A percentile compares a stretch with the other conserved stretches of the same genome.
These are phyloP conservation scores for Channa striata DNA, from an alignment of 2,797 vertebrate genomes.

Conservation along the genomic window DNA sequence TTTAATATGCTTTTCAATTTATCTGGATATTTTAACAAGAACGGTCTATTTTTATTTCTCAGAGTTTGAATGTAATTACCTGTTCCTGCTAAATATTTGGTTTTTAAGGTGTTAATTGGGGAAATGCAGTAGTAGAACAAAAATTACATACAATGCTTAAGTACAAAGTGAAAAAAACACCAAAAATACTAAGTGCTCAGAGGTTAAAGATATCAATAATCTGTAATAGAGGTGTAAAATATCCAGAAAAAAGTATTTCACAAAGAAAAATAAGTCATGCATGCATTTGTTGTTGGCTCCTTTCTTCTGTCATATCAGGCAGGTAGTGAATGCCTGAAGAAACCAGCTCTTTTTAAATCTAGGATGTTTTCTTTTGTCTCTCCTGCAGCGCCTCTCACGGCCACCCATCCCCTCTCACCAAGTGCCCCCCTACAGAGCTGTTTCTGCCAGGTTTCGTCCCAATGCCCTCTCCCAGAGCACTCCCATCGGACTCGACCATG, in stretches of 20 bases:
- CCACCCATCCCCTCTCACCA: constrained; percentile 94
- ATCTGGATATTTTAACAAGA: too few relatives aligned
- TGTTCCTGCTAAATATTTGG: too few relatives aligned
- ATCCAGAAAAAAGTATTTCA: not conserved
- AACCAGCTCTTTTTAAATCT: constrained; percentile 37
- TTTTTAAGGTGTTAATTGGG: too few relatives aligned
- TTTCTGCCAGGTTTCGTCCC: constrained; percentile 92
- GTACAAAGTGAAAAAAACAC: too few relatives aligned
- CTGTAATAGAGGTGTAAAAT: not conserved
- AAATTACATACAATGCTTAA: too few relatives aligned
- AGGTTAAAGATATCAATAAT: not conserved
- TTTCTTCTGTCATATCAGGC: constrained; percentile 3
- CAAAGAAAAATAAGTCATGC: not conserved
- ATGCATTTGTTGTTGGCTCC: not conserved
- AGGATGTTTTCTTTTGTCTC: constrained; percentile 34
- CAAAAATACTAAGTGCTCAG: too few relatives aligned
- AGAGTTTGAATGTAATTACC: too few relatives aligned
- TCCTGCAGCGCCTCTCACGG: constrained; percentile 84
- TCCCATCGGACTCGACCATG: constrained; percentile 93
- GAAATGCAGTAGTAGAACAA: too few relatives aligned
- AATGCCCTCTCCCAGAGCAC: constrained; percentile 95
- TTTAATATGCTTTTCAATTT: too few relatives aligned
- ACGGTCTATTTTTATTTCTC: too few relatives aligned
- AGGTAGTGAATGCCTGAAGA: constrained; percentile 4
- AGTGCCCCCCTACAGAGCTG: constrained; percentile 93